Conservation (phyloP, 64 coral and sea anemone species). For the Montipora foliosa region DNA sequence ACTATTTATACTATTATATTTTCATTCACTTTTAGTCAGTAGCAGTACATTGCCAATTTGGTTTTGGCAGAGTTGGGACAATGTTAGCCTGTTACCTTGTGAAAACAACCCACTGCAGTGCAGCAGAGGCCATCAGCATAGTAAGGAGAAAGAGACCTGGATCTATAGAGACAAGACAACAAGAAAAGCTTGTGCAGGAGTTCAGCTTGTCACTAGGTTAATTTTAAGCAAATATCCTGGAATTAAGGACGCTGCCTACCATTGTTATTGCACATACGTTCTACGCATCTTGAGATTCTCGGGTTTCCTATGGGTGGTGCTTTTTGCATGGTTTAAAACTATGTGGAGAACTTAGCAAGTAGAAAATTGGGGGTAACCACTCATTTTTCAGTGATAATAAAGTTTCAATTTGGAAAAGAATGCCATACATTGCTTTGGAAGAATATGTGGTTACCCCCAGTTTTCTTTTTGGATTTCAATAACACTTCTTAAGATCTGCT, state of each 20-base stretch:
- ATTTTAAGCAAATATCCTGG: not conserved
- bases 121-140: constrained; percentile 37
- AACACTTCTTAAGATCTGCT: too few relatives aligned
- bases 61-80: constrained; percentile 71
- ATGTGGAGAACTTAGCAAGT: too few relatives aligned
- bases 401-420: too few relatives aligned
- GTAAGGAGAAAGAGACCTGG: constrained; percentile 72
- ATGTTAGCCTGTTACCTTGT: constrained; percentile 85
- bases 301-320: too few relatives aligned
- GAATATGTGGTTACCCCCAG: too few relatives aligned
- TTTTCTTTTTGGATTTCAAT: too few relatives aligned
- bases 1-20: not conserved
- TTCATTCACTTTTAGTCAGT: constrained; percentile 50
- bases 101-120: constrained; percentile 47
- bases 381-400: too few relatives aligned
- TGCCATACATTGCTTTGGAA: too few relatives aligned
- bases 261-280: too few relatives aligned
- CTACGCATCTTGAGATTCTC: too few relatives aligned
- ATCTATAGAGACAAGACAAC: constrained; percentile 67
- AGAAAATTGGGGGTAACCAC: too few relatives aligned
- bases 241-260: not conserved
- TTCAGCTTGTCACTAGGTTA: not conserved
- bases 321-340: too few relatives aligned
- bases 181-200: constrained; percentile 66
- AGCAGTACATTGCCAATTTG: constrained; percentile 78